Percentiles rank a stretch among this genome's conserved stretches.
These are phyloP conservation scores for Rhagologus leucostigma DNA, from an alignment of 2,113 vertebrate species.

Conservation along the genomic window DNA sequence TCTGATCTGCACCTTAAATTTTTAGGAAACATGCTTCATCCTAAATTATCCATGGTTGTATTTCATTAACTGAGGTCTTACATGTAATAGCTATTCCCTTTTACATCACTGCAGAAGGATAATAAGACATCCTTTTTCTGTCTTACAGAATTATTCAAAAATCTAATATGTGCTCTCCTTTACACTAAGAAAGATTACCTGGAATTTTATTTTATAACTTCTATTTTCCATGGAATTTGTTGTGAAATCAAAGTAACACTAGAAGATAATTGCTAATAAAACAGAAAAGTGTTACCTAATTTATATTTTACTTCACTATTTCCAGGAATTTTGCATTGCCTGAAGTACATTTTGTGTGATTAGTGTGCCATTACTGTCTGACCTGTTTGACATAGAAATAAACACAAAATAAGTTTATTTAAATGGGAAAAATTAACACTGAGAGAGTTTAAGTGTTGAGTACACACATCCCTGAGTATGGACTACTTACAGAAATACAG, in stretches of 20 bases:
- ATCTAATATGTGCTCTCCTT: not conserved
- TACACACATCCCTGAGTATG: not conserved
- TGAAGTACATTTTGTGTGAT: not conserved
- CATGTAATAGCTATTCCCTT: not conserved
- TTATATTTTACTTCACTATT: not conserved
- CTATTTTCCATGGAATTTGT: not conserved
- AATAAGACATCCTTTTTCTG: not conserved
- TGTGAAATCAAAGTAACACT: not conserved
- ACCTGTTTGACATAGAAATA: not conserved
- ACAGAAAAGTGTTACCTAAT: not conserved
- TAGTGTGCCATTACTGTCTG: not conserved
- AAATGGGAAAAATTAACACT: not conserved
- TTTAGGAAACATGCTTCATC: not conserved
- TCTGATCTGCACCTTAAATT: not conserved
- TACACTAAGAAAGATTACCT: not conserved
- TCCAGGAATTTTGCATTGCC: not conserved
- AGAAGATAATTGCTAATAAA: not conserved
- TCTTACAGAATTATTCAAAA: not conserved
- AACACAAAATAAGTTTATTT: not conserved
- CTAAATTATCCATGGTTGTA: not conserved
- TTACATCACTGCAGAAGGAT: not conserved
- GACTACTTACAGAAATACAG: not conserved
- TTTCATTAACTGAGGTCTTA: not conserved
- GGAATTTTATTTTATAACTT: not conserved
- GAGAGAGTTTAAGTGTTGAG: not conserved